phyloP scores from a whole-genome alignment of 2,888 invertebrate genomes.

The Norana najaformis region DNA sequence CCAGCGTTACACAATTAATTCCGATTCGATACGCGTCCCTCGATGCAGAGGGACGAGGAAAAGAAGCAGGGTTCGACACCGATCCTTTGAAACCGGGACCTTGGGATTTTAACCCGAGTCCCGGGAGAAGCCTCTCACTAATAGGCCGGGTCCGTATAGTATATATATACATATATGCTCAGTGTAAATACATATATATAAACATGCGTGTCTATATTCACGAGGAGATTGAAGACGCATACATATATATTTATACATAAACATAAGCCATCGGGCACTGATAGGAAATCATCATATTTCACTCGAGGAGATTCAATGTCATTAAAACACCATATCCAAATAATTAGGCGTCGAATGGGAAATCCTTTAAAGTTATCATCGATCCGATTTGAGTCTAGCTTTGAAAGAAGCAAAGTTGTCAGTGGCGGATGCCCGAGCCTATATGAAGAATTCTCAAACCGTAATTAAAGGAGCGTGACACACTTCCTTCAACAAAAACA shows the following conservation, averaged over 20 bases:
- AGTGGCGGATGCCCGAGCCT: too few species aligned
- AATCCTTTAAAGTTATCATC: background rate
- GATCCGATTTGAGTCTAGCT: background rate
- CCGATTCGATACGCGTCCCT: constrained; percentile 5
- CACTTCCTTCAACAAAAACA: too few species aligned
- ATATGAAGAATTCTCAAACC: too few species aligned
- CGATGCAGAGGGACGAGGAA: background rate
- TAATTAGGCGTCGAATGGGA: background rate
- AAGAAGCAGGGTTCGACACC: background rate
- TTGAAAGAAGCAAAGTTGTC: background rate
- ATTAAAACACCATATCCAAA: background rate
- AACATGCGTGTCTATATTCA: background rate
- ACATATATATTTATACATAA: background rate
- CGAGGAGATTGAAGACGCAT: background rate
- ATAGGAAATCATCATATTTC: background rate
- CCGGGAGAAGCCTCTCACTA: background rate
- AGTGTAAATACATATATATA: background rate
- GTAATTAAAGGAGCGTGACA: too few species aligned
- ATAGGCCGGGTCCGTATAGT: background rate
- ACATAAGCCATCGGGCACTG: background rate
- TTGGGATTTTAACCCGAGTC: background rate
- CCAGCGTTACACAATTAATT: background rate
- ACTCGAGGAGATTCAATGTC: background rate
- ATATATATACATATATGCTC: too few species aligned
- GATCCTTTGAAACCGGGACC: constrained; percentile 3